Base-by-base conservation (phyloP, 2,113 vertebrate genomes). In the Spea multiplicata region DNA sequence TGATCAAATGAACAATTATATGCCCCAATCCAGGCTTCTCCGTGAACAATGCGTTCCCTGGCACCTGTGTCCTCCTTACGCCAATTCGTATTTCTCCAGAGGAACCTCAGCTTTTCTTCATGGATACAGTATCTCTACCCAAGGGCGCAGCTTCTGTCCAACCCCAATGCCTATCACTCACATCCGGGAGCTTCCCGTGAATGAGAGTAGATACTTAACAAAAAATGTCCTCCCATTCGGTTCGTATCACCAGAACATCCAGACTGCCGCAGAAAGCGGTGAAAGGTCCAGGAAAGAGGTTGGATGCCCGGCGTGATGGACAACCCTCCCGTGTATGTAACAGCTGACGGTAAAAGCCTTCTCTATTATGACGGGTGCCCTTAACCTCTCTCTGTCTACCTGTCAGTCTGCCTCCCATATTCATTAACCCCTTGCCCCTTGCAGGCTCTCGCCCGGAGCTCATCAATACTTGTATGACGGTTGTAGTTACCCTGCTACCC, bases 361-460 rank as follows among this genome's bases (percentile, higher is more conserved):
- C 64, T 65, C 16, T 16, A 3, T 9, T 52, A 45, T 80, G 78
- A 80, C 78, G 61, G 78, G 48, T 47, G 71, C 62, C 78, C 71
- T 74, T 68, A 73, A 59, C 71, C 71, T 80, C 45, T 46, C 59
- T 49, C 52, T 52, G 16, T 66, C 77, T 80, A 74, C 45, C 52
- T 80, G 78, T 57, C 78, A 74, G n/a, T 52, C n/a, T 65, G 9
- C 0, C 14, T 68, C 64, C 71, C 53, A 73, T 74, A 59, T 66
- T 68, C 64, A 80, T 80, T 80, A 80, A 80, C 71, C 78, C 71
- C 52, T 57, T 8, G 8, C 8, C 16, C 71, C n/a, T 49, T 13
- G 8, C 12, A 48, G 12, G 67, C 47, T 50, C 61, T 49, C 5
- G 62, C 44, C 49, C 70, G 57, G 62, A 55, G 44, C 61, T 44